Base-by-base conservation (phyloP, 2,113 vertebrate species). In the Arizona elegans region DNA sequence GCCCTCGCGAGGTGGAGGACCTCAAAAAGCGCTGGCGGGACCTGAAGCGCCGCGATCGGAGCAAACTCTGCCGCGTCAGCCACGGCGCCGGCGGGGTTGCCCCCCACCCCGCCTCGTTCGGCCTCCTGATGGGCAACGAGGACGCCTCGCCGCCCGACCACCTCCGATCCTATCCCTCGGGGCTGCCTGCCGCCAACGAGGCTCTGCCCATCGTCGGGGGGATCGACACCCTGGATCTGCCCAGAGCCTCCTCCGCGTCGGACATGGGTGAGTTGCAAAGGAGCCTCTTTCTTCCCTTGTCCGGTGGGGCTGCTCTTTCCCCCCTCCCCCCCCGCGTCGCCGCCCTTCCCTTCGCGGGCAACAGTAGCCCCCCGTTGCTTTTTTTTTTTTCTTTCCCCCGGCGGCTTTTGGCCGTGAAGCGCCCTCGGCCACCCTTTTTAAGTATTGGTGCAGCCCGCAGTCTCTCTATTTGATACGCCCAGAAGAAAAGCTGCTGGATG, bases 1-100 rank as follows among this genome's bases (percentile, higher is more conserved):
- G 96, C 5, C 96, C 96, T 38, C 96, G 96, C 70, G 95, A 96
- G 58, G 96, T 96, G 85, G 96, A 97, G 91, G 96, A 97, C 86
- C 95, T 97, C 52, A 97, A 97, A 95, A 97, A 97, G 93, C 96
- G 96, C 91, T 97, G 96, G 96, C 90, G 96, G 91, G 96, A 97
- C 93, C 92, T 97, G 33, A 97, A 97, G 93, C 96, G 96, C 54
- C 96, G 96, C 9, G 96, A 96, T 93, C 96, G 96, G 86, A 96
- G 95, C 96, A 97, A 97, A 91, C 96, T 96, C 10, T 96, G 96
- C 95, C 96, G 96, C 54, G 65, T 96, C 5, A 94, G 94, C 13
- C 96, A 95, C 52, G 96, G 96, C 93, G 88, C 93, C 91, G 95
- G 93, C 50, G 93, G 93, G 8, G 52, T n/a, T 9, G 87, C 52